Percentiles rank a stretch among this genome's conserved stretches.
Evolutionary conservation across 2,113 vertebrate genomes (phyloP).

Genomic region (Rallus limicola): DNA sequence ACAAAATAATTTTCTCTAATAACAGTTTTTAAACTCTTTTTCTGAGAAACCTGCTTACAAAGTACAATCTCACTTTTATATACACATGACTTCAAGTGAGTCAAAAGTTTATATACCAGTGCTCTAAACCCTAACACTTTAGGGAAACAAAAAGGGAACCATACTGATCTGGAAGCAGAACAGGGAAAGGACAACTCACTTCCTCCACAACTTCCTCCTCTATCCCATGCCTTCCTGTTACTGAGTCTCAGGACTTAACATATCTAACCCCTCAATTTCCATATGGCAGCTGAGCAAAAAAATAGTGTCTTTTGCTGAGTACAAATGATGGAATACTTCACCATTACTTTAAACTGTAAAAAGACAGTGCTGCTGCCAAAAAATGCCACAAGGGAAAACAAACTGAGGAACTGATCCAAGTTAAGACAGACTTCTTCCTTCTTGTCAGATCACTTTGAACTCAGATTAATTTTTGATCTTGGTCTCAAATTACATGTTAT

Average conservation of each 20-base stretch:
- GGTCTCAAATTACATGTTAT: background rate
- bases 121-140: background rate
- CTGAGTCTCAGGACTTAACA: background rate
- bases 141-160: background rate
- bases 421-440: background rate
- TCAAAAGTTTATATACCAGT: background rate
- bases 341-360: background rate
- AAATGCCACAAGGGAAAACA: background rate
- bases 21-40: background rate
- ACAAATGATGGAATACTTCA: background rate
- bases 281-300: background rate
- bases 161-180: background rate
- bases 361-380: background rate
- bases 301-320: background rate
- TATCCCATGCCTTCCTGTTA: background rate
- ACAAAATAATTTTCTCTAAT: background rate
- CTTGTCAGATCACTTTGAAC: background rate
- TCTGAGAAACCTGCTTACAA: background rate
- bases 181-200: background rate
- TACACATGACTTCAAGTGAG: background rate
- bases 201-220: background rate
- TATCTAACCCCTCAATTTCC: background rate
- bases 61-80: background rate
- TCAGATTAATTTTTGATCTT: background rate
- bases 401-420: background rate